Evolutionary conservation across 2,888 invertebrate species (phyloP).

Genomic region (Stenodera caucasica): DNA sequence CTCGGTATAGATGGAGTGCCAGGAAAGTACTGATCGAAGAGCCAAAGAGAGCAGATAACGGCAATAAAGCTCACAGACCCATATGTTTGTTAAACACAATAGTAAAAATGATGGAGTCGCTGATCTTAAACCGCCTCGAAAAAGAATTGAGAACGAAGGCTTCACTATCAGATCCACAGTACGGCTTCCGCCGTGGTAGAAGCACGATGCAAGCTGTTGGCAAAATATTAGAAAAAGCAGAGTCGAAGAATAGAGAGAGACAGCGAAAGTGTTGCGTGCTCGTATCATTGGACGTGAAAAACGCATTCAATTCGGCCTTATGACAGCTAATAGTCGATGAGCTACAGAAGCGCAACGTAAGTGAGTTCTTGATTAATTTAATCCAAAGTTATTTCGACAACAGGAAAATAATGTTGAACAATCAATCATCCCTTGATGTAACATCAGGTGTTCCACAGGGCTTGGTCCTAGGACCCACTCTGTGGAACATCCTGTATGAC

Average conservation of each 20-base stretch:
- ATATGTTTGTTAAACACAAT: conserved; percentile 15
- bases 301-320: conserved; percentile 7
- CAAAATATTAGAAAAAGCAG: no score
- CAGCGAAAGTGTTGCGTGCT: not conserved
- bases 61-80: conserved; percentile 15
- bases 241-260: no score
- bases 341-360: not conserved
- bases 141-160: not conserved
- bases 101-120: conserved; percentile 19
- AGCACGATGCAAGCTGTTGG: no score
- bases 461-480: no score
- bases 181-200: not conserved
- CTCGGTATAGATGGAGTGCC: conserved; percentile 11
- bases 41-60: not conserved
- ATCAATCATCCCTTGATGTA: not conserved
- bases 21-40: conserved; percentile 14
- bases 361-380: not conserved
- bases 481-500: no score
- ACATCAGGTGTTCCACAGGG: conserved; percentile 10
- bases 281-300: conserved; percentile 7
- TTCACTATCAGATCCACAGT: not conserved
- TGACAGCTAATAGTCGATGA: not conserved
- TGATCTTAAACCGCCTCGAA: not conserved
- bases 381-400: not conserved
- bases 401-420: not conserved